Evolutionary conservation across 2,113 vertebrate genomes (phyloP).

Genomic region (Microcebus griseorufus): DNA sequence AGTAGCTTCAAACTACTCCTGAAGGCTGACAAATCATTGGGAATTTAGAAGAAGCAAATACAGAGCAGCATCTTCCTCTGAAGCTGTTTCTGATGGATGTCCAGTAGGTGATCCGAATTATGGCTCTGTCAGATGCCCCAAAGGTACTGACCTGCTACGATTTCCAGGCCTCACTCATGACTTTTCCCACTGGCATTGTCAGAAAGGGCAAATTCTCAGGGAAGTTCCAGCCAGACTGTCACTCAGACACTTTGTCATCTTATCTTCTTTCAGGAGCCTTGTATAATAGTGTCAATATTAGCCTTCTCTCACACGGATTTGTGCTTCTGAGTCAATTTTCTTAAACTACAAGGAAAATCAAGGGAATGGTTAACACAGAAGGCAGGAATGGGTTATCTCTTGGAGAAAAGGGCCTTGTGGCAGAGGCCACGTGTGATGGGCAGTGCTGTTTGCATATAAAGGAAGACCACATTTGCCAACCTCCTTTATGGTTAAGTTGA

Average conservation of each 20-base stretch:
- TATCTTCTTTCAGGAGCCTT: neutral
- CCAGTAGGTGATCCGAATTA: too few species aligned
- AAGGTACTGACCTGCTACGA: neutral
- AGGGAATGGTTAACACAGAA: neutral
- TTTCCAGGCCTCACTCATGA: neutral
- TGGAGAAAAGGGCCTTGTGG: neutral
- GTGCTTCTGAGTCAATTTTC: neutral
- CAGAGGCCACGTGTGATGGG: too few species aligned
- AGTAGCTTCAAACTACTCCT: neutral
- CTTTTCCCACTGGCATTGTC: neutral
- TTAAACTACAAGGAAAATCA: neutral
- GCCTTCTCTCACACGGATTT: neutral
- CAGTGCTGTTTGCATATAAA: neutral
- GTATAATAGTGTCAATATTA: neutral
- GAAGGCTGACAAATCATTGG: neutral
- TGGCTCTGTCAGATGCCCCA: neutral
- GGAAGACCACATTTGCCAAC: neutral
- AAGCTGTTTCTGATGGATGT: neutral
- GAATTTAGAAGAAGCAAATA: neutral
- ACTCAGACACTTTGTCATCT: neutral
- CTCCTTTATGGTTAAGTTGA: neutral
- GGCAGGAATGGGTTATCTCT: neutral
- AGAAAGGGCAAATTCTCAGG: neutral
- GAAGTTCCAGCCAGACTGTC: neutral
- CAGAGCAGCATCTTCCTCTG: neutral